phyloP scores from a whole-genome alignment of 2,113 vertebrate genomes.

The Cheirogaleus medius region DNA sequence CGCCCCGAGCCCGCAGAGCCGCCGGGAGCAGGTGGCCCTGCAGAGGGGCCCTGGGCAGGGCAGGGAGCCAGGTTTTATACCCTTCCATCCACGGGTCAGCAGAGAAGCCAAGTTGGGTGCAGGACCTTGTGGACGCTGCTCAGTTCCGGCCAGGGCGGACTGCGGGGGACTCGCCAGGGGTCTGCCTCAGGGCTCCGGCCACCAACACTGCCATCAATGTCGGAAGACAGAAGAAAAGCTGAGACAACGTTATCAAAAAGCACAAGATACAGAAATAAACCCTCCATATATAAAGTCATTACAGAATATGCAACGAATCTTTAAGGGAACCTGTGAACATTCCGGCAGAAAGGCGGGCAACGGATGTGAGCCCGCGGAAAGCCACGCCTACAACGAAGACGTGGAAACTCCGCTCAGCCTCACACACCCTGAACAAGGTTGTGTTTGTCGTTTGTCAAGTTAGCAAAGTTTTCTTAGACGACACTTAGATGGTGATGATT shows the following conservation, averaged over 20 bases:
- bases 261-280: not conserved
- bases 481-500: accelerated
- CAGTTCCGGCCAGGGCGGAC: not conserved
- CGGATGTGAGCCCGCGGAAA: accelerated
- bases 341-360: not conserved
- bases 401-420: accelerated
- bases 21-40: too few relatives aligned
- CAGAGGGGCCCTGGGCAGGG: accelerated
- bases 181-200: accelerated
- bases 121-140: not conserved
- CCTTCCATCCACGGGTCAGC: accelerated
- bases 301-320: not conserved
- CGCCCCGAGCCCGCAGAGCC: accelerated
- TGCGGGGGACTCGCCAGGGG: accelerated
- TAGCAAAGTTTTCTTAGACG: not conserved
- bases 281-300: not conserved
- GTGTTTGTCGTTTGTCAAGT: too few relatives aligned
- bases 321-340: not conserved
- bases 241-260: not conserved
- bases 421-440: accelerated
- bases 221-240: not conserved
- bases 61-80: not conserved
- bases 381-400: accelerated
- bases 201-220: accelerated
- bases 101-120: not conserved